phyloP scores from a whole-genome alignment of 2,113 vertebrate species.

The Gracilinanus agilis region DNA sequence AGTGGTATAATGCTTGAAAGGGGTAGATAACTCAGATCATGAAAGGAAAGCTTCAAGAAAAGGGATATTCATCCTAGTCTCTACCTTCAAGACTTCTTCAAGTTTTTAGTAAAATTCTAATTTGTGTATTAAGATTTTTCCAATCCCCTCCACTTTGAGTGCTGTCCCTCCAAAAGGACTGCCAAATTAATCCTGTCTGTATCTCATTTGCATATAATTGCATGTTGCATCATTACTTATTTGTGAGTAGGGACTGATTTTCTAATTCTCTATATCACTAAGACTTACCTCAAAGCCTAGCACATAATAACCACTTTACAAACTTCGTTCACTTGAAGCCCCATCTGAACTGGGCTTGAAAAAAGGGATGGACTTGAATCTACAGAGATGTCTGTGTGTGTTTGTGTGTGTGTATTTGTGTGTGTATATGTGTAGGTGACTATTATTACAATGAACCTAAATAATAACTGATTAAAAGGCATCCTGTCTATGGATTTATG shows the following conservation, averaged over 20 bases:
- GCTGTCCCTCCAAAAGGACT: background rate
- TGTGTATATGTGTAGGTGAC: background rate
- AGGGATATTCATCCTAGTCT: background rate
- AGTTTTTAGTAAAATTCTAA: background rate
- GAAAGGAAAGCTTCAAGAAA: no score
- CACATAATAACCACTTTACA: background rate
- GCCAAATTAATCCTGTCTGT: background rate
- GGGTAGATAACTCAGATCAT: background rate
- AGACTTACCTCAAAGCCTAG: no score
- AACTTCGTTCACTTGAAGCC: background rate
- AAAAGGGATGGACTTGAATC: background rate
- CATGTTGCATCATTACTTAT: background rate
- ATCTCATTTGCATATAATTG: background rate
- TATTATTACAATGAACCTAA: background rate
- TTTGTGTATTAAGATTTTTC: background rate
- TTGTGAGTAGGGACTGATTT: background rate
- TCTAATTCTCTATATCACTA: background rate
- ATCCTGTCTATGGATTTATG: background rate
- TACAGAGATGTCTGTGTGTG: background rate
- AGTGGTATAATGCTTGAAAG: background rate
- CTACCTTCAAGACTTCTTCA: background rate
- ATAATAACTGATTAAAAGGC: background rate
- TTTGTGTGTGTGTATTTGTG: no score
- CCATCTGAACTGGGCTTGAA: background rate
- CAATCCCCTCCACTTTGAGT: background rate